Percentiles rank a stretch among this genome's conserved stretches.
These are phyloP conservation scores for Aurelia sp. DNA, from an alignment of 30 jellyfish, hydroid and myxozoan species.

Conservation along the genomic window DNA sequence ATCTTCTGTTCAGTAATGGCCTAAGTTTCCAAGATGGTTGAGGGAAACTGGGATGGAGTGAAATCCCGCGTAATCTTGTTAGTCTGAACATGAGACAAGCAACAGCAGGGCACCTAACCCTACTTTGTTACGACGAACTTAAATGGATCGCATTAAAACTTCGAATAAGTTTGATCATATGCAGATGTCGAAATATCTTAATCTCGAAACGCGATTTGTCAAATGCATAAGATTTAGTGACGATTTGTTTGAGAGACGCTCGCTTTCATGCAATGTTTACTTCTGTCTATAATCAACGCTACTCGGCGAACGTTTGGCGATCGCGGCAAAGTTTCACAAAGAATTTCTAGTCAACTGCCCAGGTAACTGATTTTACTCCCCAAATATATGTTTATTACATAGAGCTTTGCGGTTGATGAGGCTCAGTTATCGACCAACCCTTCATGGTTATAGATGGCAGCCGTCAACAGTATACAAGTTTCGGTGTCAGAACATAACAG, in stretches of 20 bases:
- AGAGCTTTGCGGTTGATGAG: background rate
- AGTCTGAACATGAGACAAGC: slow-evolving; percentile 67
- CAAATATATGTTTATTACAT: background rate
- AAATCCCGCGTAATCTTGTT: slow-evolving; percentile 57
- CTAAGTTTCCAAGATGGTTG: slow-evolving; percentile 18
- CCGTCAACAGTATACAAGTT: too few relatives aligned
- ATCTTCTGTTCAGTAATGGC: slow-evolving; percentile 10
- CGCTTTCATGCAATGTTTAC: slow-evolving; percentile 39
- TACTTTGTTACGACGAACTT: slow-evolving; percentile 68
- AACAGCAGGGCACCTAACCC: slow-evolving; percentile 71
- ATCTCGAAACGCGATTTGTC: slow-evolving; percentile 67
- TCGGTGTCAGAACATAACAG: too few relatives aligned
- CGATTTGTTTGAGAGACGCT: slow-evolving; percentile 33
- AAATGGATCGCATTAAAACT: slow-evolving; percentile 61
- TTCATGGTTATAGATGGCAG: too few relatives aligned
- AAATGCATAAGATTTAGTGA: slow-evolving; percentile 7
- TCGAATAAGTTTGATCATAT: slow-evolving; percentile 55
- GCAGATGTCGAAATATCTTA: slow-evolving; percentile 64
- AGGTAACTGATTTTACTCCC: slow-evolving; percentile 6
- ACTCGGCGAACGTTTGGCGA: slow-evolving; percentile 6
- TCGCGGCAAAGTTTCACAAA: slow-evolving; percentile 5
- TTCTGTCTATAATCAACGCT: too few relatives aligned
- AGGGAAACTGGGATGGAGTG: slow-evolving; percentile 3
- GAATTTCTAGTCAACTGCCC: slow-evolving; percentile 6
- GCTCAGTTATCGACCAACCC: too few relatives aligned